A percentile compares a stretch with the other conserved stretches of the same genome.
These are phyloP conservation scores for Heliconius melpomene DNA, from an alignment of 1,140 invertebrate species.

Conservation along the genomic window DNA sequence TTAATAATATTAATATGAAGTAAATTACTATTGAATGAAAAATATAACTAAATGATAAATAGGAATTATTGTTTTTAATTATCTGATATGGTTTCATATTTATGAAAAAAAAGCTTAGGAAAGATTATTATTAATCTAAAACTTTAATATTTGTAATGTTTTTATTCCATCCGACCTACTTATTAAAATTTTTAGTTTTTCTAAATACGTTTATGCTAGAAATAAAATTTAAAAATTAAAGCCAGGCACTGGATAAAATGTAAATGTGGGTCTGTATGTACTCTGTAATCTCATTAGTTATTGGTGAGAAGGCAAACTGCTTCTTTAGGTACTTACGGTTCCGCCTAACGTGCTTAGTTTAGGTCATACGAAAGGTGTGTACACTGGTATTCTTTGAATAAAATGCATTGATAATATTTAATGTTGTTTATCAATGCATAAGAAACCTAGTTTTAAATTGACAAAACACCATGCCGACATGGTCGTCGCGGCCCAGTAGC, in stretches of 20 bases:
- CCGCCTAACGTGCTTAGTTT: constrained; percentile 11
- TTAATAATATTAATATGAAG: too few relatives aligned
- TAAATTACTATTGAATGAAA: too few relatives aligned
- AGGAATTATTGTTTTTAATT: too few relatives aligned
- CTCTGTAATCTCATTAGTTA: constrained; percentile 10
- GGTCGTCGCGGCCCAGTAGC: too few relatives aligned
- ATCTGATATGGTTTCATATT: too few relatives aligned
- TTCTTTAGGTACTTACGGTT: constrained; percentile 18
- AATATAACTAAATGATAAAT: too few relatives aligned
- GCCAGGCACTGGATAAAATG: constrained; percentile 1
- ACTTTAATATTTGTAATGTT: too few relatives aligned
- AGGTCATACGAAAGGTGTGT: constrained; percentile 13
- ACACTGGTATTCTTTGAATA: background rate
- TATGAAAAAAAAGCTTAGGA: too few relatives aligned
- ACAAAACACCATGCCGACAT: too few relatives aligned
- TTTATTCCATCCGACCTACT: background rate
- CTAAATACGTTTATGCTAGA: background rate
- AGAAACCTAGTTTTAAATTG: too few relatives aligned
- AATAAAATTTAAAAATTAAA: background rate
- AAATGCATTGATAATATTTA: background rate
- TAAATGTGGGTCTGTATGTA: constrained; percentile 2
- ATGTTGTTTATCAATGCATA: too few relatives aligned
- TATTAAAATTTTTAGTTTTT: background rate
- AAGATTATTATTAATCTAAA: too few relatives aligned
- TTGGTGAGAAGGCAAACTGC: constrained; percentile 28